A percentile compares a stretch with the other conserved stretches of the same genome.
Evolutionary conservation across 92 coral and sea anemone species (phyloP).

Genomic region (Epizoanthus fatuus): DNA sequence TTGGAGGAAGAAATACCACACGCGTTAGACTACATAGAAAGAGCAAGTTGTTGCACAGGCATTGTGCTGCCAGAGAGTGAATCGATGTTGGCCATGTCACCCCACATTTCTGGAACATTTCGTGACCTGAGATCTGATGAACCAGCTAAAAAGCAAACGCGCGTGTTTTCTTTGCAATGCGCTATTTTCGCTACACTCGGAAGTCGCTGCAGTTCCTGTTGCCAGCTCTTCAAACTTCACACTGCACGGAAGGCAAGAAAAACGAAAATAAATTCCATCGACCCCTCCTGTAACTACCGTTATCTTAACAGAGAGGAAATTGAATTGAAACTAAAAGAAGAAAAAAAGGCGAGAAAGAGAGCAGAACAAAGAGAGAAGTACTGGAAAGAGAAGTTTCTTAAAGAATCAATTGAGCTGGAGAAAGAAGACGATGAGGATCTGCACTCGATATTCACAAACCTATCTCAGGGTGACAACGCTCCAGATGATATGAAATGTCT

Average conservation of each 20-base stretch:
- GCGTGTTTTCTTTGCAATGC: neutral
- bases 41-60: too few species aligned
- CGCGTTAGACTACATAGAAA: too few species aligned
- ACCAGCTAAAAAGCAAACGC: neutral
- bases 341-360: neutral
- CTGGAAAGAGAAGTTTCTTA: constrained; percentile 35
- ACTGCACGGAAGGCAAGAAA: neutral
- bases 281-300: neutral
- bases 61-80: neutral
- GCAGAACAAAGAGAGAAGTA: neutral
- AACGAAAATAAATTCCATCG: neutral
- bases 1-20: too few species aligned
- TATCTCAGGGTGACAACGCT: neutral
- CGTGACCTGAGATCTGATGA: neutral
- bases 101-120: constrained; percentile 18
- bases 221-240: neutral
- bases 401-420: constrained; percentile 12
- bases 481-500: constrained; percentile 34
- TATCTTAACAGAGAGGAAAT: constrained; percentile 24
- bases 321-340: neutral
- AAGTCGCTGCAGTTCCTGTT: constrained; percentile 14
- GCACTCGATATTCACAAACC: constrained; percentile 1
- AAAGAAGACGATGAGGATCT: constrained; percentile 29
- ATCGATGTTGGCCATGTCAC: neutral
- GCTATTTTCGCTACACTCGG: neutral